phyloP scores from a whole-genome alignment of 92 coral and sea anemone species.

The Parazoanthus atlanticus region DNA sequence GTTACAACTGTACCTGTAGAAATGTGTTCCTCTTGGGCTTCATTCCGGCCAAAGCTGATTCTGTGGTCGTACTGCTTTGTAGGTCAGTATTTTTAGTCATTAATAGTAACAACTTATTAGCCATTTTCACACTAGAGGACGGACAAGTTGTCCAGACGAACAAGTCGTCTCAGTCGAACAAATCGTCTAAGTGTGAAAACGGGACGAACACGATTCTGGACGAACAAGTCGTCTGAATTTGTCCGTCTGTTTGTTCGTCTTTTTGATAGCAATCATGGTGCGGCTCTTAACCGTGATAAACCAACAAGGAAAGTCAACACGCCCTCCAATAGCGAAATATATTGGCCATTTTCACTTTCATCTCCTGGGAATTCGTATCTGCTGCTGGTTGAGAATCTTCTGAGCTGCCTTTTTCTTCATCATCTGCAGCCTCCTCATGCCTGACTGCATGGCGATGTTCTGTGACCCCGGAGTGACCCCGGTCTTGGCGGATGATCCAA shows the following conservation, averaged over 20 bases:
- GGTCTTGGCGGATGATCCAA: conserved; percentile 53
- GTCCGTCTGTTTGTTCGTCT: no score
- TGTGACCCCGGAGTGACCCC: conserved; percentile 66
- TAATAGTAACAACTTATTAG: no score
- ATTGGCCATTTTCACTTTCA: conserved; percentile 5
- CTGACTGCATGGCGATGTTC: conserved; percentile 89
- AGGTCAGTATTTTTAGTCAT: conserved; percentile 61
- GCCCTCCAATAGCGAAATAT: no score
- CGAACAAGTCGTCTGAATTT: no score
- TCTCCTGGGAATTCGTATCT: conserved; percentile 84
- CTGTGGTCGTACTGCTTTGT: conserved; percentile 95
- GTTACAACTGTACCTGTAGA: conserved; percentile 97
- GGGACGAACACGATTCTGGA: no score
- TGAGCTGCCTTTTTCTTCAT: conserved; percentile 98
- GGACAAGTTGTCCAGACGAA: no score
- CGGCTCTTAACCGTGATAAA: no score
- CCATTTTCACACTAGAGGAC: no score
- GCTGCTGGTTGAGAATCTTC: conserved; percentile 85
- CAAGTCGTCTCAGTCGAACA: no score
- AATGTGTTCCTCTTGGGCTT: conserved; percentile 95
- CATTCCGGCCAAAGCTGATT: conserved; percentile 98
- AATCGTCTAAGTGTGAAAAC: no score
- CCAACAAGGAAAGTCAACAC: no score
- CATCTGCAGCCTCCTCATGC: conserved; percentile 93
- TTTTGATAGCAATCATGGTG: no score